A percentile compares a stretch with the other conserved stretches of the same genome.
These are phyloP conservation scores for Rhinogobio ventralis DNA, from an alignment of 2,797 vertebrate species.

Conservation along the genomic window DNA sequence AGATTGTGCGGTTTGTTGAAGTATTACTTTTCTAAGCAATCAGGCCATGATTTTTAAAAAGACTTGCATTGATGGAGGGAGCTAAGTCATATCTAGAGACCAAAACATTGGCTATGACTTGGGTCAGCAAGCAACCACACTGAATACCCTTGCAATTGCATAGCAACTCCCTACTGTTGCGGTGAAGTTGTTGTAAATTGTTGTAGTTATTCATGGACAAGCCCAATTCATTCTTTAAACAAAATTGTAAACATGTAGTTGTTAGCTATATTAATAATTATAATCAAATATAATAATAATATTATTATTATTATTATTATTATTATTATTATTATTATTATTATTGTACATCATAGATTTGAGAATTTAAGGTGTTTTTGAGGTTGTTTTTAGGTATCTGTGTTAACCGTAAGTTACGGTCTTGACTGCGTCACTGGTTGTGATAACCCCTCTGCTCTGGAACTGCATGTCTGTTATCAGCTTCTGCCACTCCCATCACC, in stretches of 20 bases:
- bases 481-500: slow-evolving; percentile 41
- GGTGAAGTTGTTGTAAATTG: background rate
- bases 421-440: slow-evolving; percentile 15
- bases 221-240: background rate
- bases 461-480: slow-evolving; percentile 55
- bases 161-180: background rate
- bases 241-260: background rate
- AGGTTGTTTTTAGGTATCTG: background rate
- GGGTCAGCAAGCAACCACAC: background rate
- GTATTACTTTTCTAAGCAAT: background rate
- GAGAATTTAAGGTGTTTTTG: background rate
- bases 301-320: background rate
- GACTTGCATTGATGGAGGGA: background rate
- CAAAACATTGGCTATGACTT: background rate
- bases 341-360: background rate
- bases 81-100: background rate
- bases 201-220: too few relatives aligned
- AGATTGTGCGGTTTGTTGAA: background rate
- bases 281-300: background rate
- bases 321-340: background rate
- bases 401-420: slow-evolving; percentile 13
- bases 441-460: slow-evolving; percentile 40
- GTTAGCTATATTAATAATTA: background rate
- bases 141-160: background rate
- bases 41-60: background rate